Evolutionary conservation across 2,888 invertebrate species (phyloP), one percentile per base, ranked within the genome.

Genomic region (Parnassius orleans): DNA sequence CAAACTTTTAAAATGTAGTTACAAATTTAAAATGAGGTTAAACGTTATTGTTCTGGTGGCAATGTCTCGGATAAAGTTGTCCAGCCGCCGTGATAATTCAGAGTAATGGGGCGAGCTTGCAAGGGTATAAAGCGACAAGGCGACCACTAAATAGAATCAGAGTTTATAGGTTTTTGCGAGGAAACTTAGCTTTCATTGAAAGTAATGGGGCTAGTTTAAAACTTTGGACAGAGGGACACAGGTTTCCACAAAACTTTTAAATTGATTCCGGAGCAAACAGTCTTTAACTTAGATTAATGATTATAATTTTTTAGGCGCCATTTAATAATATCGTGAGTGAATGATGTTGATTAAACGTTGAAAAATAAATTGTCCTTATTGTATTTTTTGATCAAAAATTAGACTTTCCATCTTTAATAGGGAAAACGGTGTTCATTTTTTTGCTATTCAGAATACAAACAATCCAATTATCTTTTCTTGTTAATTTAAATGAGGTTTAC

Each of bases 71-170:
- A 83, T 81, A 83, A 80, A 80, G 77, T 83, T 79, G 78, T 81
- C 81, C 78, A 76, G 76, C 80, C 79, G 76, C 75, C 80, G 72
- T 48, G 48, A 15, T 77, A 89, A 88, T 84, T 75, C 74, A 80
- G 80, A 88, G 80, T 87, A 87, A 90, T 86, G 86, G 82, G 75
- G 77, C 76, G 78, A 77, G 80, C 76, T 78, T 72, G 71, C 74
- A 70, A 72, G 72, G 78, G 79, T 82, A 86, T 82, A 78, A 83
- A 75, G 73, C 83, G 86, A 88, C 84, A 87, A 80, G 78, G 71
- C 71, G 72, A 65, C 70, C 73, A 67, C 72, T 76, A 77, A 83
- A 80, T 77, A 79, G 81, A 79, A 81, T 76, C 74, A 77, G 78
- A 81, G 79, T 87, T 86, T 86, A 83, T 86, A 78, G 79, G 78